phyloP scores from a whole-genome alignment of 2,888 invertebrate species.

The Acanthosoma haemorrhoidale region DNA sequence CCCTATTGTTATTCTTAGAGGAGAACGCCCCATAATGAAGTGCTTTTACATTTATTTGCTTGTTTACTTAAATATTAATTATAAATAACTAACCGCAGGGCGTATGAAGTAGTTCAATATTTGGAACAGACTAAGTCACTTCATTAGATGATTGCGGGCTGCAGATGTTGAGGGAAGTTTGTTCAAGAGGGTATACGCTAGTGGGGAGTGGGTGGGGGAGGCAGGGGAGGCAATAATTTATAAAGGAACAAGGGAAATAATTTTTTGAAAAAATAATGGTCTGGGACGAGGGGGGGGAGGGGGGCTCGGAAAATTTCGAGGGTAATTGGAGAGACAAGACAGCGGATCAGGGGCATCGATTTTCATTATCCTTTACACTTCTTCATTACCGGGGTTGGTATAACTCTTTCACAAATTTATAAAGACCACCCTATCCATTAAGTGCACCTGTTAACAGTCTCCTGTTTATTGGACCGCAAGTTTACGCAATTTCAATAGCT shows the following conservation, averaged over 20 bases:
- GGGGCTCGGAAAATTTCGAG: neutral
- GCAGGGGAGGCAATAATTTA: neutral
- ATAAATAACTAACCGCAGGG: no score
- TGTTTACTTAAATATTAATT: no score
- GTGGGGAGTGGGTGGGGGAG: neutral
- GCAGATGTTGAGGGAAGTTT: neutral
- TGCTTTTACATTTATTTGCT: no score
- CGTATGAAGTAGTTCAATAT: neutral
- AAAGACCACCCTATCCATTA: neutral
- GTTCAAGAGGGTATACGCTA: neutral
- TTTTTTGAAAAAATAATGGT: slow-evolving; percentile 6
- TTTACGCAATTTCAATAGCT: no score
- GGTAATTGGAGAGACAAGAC: slow-evolving; percentile 3
- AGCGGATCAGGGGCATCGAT: neutral
- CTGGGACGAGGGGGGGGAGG: neutral
- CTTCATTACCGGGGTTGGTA: neutral
- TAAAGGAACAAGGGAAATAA: neutral
- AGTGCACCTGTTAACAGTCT: neutral
- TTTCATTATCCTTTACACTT: neutral
- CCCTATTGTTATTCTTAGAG: no score
- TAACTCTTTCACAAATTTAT: neutral
- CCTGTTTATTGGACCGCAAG: no score
- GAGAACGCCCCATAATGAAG: no score
- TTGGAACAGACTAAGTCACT: no score
- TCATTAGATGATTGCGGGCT: no score